Base-by-base conservation (phyloP, 2,888 invertebrate species). In the Syrista parreyssii region DNA sequence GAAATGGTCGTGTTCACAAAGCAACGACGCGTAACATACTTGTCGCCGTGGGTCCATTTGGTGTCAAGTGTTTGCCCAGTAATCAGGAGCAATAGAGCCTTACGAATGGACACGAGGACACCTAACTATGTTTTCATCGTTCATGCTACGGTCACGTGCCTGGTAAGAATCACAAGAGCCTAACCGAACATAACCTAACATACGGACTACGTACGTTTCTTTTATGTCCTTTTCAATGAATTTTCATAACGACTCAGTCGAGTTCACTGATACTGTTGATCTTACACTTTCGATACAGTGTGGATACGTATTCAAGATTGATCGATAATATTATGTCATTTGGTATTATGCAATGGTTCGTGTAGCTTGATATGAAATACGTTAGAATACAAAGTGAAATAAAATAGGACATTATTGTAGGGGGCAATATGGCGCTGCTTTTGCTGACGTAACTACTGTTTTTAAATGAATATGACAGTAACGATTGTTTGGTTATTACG, bases 21-120 rank as follows among this genome's bases (percentile, higher is more conserved):
- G 78, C 75, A 55, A 72, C 31, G 73, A 76, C 76, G 74, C 69
- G 35, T 30, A 76, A 73, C 76, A 78, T 78, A 78, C 76, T 78
- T 76, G 78, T 35, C 30, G 35, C 74, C 31, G 55, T 55, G 74
- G 74, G 33, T 78, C 73, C 55, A 55, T 73, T 76, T 78, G 76
- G 79, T 73, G 79, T 78, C 79, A 78, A 84, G 84, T 84, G 83
- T 84, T 84, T 84, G 82, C 82, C 31, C 31, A 80, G 74, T 76
- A 76, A 79, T 78, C 71, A 75, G 72, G 40, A 77, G 75, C 77
- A 82, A 80, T 79, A 75, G 76, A 75, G 78, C 75, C 40, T 74
- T 75, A 55, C 75, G 78, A 78, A 78, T 69, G 55, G 23, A 55
- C 23, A 55, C 55, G 55, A 55, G 55, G 75, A 78, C 72, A 72